These are phyloP conservation scores for Seriola quinqueradiata DNA, from an alignment of 2,113 vertebrate genomes.

Conservation along the genomic window DNA sequence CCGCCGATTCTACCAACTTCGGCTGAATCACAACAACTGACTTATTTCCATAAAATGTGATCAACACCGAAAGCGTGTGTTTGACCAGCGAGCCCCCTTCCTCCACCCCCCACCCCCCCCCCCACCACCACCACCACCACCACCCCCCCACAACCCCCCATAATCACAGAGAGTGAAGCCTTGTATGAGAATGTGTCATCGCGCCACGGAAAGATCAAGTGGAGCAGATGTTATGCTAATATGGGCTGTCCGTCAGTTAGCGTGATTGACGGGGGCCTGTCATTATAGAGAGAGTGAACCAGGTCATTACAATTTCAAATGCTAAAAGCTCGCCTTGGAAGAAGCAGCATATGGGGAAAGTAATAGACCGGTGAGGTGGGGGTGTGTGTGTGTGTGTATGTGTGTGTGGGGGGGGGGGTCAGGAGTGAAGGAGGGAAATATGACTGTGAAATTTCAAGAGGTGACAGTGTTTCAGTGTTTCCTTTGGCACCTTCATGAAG, in stretches of 20 bases:
- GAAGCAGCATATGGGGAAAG: constrained; percentile 27
- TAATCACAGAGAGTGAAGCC: constrained; percentile 38
- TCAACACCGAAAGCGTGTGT: constrained; percentile 13
- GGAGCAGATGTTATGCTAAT: constrained; percentile 80
- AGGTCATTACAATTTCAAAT: constrained; percentile 43
- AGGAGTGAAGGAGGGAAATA: not conserved
- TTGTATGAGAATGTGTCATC: constrained; percentile 52
- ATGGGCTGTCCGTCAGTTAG: constrained; percentile 44
- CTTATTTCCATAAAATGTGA: constrained; percentile 45
- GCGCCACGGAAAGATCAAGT: constrained; percentile 44
- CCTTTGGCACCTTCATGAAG: not conserved
- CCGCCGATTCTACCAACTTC: not conserved
- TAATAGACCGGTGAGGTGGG: constrained; percentile 3
- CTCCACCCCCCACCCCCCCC: too few species aligned
- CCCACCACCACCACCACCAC: too few species aligned
- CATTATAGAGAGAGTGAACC: constrained; percentile 29
- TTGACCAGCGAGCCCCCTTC: constrained; percentile 31
- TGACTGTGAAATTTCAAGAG: not conserved
- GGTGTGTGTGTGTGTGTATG: too few species aligned
- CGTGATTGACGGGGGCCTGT: constrained; percentile 59
- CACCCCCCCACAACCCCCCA: not conserved
- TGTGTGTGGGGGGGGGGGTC: not conserved
- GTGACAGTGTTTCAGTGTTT: not conserved
- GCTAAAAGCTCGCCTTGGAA: constrained; percentile 18
- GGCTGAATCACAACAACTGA: not conserved